These are phyloP conservation scores for Drosophila barbarae DNA, from an alignment of 2,888 invertebrate genomes.

Conservation along the genomic window DNA sequence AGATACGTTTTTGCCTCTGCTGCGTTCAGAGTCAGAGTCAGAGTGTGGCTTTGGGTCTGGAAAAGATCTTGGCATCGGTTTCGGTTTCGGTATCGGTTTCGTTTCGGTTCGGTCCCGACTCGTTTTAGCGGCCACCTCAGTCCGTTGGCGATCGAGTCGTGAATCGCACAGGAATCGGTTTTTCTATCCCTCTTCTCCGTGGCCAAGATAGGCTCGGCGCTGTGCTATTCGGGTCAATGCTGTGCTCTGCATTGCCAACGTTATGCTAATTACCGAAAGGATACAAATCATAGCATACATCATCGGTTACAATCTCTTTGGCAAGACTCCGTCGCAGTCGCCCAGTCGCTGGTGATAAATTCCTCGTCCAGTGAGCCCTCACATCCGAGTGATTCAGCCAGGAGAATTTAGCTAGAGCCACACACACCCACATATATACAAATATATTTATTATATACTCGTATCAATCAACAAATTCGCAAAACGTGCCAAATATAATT, in stretches of 20 bases:
- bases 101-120: constrained; percentile 16
- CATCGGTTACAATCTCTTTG: constrained; percentile 79
- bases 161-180: constrained; percentile 4
- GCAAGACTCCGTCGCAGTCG: constrained; percentile 60
- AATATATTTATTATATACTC: constrained; percentile 41
- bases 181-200: constrained; percentile 10
- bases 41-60: constrained; percentile 46
- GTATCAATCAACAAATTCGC: constrained; percentile 63
- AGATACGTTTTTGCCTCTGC: constrained; percentile 73
- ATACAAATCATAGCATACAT: constrained; percentile 76
- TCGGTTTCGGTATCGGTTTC: constrained; percentile 35
- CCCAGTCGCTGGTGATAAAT: constrained; percentile 32
- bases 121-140: constrained; percentile 41
- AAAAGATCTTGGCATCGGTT: constrained; percentile 42
- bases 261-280: constrained; percentile 78
- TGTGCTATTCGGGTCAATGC: constrained; percentile 66
- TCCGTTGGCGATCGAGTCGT: constrained; percentile 63
- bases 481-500: constrained; percentile 72
- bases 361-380: constrained; percentile 43
- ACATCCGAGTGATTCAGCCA: constrained; percentile 20
- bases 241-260: constrained; percentile 69
- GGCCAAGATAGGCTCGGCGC: constrained; percentile 66
- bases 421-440: constrained; percentile 18
- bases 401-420: constrained; percentile 24
- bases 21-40: constrained; percentile 66